Base-by-base conservation (phyloP, 1,140 invertebrate species). In the Hyphantria cunea region DNA sequence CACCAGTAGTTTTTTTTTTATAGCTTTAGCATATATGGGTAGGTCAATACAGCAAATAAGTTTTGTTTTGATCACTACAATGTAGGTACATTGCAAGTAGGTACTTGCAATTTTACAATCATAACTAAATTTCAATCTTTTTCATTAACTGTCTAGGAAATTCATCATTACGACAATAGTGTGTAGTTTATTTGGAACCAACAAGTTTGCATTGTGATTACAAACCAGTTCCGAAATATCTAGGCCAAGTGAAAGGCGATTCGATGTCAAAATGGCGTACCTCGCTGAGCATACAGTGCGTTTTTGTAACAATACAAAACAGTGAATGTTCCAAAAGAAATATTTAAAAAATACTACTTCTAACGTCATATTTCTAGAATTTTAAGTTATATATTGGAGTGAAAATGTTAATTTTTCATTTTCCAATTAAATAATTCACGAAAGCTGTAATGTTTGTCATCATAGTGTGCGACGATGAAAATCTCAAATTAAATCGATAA, bases 241-340 rank as follows among this genome's bases (percentile, higher is more conserved):
- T 86, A 81, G 84, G 86, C 81, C 85, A 80, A 89, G 86, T 87
- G 86, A 90, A 90, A 89, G 86, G 86, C 86, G 77, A 76, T 65
- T 66, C 70, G 74, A 74, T 80, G 80, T 84, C 77, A 82, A 80
- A 82, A 84, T 66, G 51, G 75, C 70, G 58, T 34, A 56, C 14
- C 62, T 68, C 55, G 74, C 69, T 73, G 74, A 77, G 78, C 68
- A 84, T 74, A 74, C 69, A 51, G 33, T 41, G 52, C 14, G 17
- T 45, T 64, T 49, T 64, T 62, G 50, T 56, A 64, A 59, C 31
- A n/a, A 64, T 62, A 55, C 47, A 39, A 58, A 49, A 15, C 41
- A 56, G n/a, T 12, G 32, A 37, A 47, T 13, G 37, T 2, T 7
- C 8, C 37, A 39, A 39, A 39, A 39, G 8, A 39, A 10, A 39